Base-by-base conservation (phyloP, 2,797 vertebrate genomes). In the Onychomys leucogaster region DNA sequence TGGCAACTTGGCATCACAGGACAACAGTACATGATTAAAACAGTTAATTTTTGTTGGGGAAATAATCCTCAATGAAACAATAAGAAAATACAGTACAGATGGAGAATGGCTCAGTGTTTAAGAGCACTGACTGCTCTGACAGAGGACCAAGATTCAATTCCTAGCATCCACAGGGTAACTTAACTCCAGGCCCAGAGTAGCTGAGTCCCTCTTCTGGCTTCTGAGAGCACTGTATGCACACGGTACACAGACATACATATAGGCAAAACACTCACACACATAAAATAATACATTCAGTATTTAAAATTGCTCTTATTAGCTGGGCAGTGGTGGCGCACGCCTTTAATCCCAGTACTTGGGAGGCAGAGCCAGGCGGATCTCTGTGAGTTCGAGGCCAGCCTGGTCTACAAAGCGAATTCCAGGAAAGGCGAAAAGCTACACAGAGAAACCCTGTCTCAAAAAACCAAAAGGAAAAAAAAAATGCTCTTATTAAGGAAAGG, bases 281-380 rank as follows among this genome's bases (percentile, higher is more conserved):
- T 75, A 88, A 75, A 69, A 67, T 23, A 29, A 55, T 41, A 81
- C 43, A 29, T 77, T 57, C 1, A 17, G n/a, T 61, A 87, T 90
- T 81, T 92, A 75, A 71, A 37, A 43, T 86, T 95, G 32, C 34
- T 91, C n/a, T n/a, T n/a, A n/a, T n/a, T n/a, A n/a, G n/a, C n/a
- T n/a, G n/a, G n/a, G n/a, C n/a, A n/a, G n/a, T n/a, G n/a, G n/a
- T n/a, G n/a, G n/a, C n/a, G n/a, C n/a, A n/a, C n/a, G n/a, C n/a
- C n/a, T n/a, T n/a, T n/a, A n/a, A n/a, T n/a, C n/a, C n/a, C n/a
- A n/a, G n/a, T n/a, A n/a, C n/a, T n/a, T n/a, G n/a, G n/a, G n/a
- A n/a, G n/a, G n/a, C n/a, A n/a, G n/a, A n/a, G n/a, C n/a, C n/a
- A n/a, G n/a, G n/a, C n/a, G n/a, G n/a, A n/a, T n/a, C n/a, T n/a